Evolutionary conservation across 2,888 invertebrate genomes (phyloP).

Genomic region (Tachina grossa): DNA sequence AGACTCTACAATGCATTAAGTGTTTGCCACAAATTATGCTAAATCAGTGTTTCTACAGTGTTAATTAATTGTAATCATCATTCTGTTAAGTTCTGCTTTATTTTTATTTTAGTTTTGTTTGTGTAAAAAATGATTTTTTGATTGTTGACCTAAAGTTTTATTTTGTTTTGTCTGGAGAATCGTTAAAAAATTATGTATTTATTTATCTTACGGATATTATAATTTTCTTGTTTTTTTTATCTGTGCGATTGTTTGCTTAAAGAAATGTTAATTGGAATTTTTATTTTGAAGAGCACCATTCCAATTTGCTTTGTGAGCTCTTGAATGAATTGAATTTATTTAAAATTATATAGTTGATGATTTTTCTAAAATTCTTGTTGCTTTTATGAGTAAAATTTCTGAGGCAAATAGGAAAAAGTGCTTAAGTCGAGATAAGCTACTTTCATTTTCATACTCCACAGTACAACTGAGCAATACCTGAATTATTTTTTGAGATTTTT

Average conservation of each 20-base stretch:
- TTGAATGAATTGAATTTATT: neutral
- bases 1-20: slow-evolving; percentile 49
- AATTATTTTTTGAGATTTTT: too few species aligned
- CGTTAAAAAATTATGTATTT: slow-evolving; percentile 38
- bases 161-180: slow-evolving; percentile 33
- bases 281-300: slow-evolving; percentile 10
- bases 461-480: too few species aligned
- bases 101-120: slow-evolving; percentile 10
- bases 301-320: neutral
- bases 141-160: slow-evolving; percentile 46
- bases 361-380: too few species aligned
- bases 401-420: too few species aligned
- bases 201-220: slow-evolving; percentile 58
- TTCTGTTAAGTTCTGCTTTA: slow-evolving; percentile 19
- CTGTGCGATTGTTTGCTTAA: slow-evolving; percentile 55
- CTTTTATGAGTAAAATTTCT: too few species aligned
- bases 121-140: slow-evolving; percentile 52
- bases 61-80: slow-evolving; percentile 73
- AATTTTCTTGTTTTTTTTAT: slow-evolving; percentile 41
- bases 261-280: slow-evolving; percentile 55
- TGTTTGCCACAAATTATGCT: slow-evolving; percentile 74
- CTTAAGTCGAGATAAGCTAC: too few species aligned
- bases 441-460: too few species aligned
- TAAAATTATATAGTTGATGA: too few species aligned
- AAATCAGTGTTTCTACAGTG: slow-evolving; percentile 74